Base-by-base conservation (phyloP, 2,797 vertebrate species). In the Coendou prehensilis region DNA sequence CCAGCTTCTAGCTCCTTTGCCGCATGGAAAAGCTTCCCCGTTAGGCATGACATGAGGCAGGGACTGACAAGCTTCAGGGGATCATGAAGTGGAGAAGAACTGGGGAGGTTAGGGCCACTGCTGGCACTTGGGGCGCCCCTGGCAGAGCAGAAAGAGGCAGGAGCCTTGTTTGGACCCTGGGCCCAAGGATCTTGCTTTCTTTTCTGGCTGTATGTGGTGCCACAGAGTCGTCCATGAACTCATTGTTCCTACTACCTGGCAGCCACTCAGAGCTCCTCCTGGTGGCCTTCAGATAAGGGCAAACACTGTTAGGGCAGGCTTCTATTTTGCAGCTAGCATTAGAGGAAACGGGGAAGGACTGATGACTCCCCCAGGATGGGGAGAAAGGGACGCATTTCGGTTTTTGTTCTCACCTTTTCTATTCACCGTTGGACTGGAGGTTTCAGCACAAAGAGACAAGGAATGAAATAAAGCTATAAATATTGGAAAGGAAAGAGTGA, bases 161-260 rank as follows among this genome's bases (percentile, higher is more conserved):
- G 37, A 23, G n/a, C 23, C 37, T 22, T 2, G 17, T 26, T n/a
- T 59, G 75, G 23, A 71, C 80, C 57, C 10, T 37, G 41, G 75
- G 33, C 33, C 26, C 1, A 3, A 61, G 23, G 63, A 11, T 9
- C 5, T 23, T 69, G 37, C 52, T 87, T 61, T 18, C 83, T 50
- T 37, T 50, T 86, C 52, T 28, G 50, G 30, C 7, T 86, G 30
- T 54, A 28, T 14, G 52, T 9, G 45, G 8, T 9, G 9, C 23
- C 57, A 9, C 81, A 20, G 26, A 82, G 37, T 57, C 47, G 76
- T 79, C 63, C 33, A 10, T 13, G 64, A 54, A 61, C 80, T 96
- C 75, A 54, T 28, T 87, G 95, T 96, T 92, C 91, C 91, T 93
- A 92, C 92, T 64, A 96, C 28, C 59, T 96, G 87, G 94, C 97